These are phyloP conservation scores for Diplazon laetatorius DNA, from an alignment of 2,888 invertebrate genomes.

Conservation along the genomic window DNA sequence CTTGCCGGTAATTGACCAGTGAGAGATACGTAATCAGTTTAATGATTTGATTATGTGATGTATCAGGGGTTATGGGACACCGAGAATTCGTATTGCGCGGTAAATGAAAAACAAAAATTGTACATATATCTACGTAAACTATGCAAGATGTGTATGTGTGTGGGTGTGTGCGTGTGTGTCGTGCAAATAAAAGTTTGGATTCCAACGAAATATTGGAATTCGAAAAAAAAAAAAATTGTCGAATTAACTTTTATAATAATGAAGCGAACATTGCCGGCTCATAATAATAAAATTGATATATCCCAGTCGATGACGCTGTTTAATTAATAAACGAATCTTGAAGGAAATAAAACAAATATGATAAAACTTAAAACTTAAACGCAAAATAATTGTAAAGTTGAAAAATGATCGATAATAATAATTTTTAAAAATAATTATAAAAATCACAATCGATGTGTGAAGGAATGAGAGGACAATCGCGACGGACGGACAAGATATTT, in stretches of 20 bases:
- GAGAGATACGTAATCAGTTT: conserved; percentile 42
- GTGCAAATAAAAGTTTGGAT: conserved; percentile 18
- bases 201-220: conserved; percentile 24
- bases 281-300: conserved; percentile 19
- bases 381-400: conserved; percentile 32
- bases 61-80: conserved; percentile 12
- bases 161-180: conserved; percentile 14
- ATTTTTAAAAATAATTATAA: conserved; percentile 13
- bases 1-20: not conserved
- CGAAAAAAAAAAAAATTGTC: not conserved
- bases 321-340: not conserved
- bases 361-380: conserved; percentile 6
- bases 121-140: conserved; percentile 52
- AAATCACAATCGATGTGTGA: conserved; percentile 43
- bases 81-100: conserved; percentile 18
- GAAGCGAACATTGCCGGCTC: conserved; percentile 6
- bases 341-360: not conserved
- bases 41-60: conserved; percentile 51
- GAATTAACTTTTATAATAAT: conserved; percentile 49
- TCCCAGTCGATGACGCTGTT: conserved; percentile 22
- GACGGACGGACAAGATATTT: conserved; percentile 50
- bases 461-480: conserved; percentile 39
- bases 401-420: not conserved
- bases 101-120: conserved; percentile 39
- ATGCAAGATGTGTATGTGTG: not conserved